Evolutionary conservation across 2,888 invertebrate species (phyloP), one percentile per base, ranked within the genome.

Genomic region (Cosmopolites sordidus): DNA sequence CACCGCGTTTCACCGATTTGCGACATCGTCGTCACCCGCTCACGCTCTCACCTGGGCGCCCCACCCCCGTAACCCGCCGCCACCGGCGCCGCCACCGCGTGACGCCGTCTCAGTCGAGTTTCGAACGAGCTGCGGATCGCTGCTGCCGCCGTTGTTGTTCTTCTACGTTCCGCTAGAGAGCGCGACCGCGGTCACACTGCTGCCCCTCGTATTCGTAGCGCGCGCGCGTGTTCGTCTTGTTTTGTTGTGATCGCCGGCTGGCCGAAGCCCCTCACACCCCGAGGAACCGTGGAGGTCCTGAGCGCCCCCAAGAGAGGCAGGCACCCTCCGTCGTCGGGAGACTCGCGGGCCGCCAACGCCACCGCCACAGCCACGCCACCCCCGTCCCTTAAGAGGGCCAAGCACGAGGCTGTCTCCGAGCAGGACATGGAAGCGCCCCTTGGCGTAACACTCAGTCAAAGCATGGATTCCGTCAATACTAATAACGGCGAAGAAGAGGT

Each of bases 401-500:
- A 73, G 59, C 71, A 70, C 69, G 73, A 71, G 68, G 65, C 74
- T 69, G 73, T 70, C 59, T 69, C 69, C 66, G 70, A 72, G 71
- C 69, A 76, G 73, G 76, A 77, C 72, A 83, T 83, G 78, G 83
- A 84, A 74, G 83, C 84, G 64, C 79, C 83, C 63, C 82, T 83
- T 64, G 82, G 83, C 72, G 80, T 86, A 73, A 87, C 92, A 70
- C 82, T 91, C 72, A 93, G 93, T 75, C 94, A 95, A 79, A 94
- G 93, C 80, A 94, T 95, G 93, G 95, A 95, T 80, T 94, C 93
- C 69, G 95, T 95, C 74, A 94, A 94, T 79, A 93, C 93, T 67
- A 87, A 87, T 73, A 89, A 91, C 75, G 89, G 92, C 75, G 95
- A 96, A 81, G 96, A 95, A 83, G 96, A 95, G 94, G 96, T 95